These are phyloP conservation scores for Halichoeres trimaculatus DNA, from an alignment of 2,113 vertebrate species.

Conservation along the genomic window DNA sequence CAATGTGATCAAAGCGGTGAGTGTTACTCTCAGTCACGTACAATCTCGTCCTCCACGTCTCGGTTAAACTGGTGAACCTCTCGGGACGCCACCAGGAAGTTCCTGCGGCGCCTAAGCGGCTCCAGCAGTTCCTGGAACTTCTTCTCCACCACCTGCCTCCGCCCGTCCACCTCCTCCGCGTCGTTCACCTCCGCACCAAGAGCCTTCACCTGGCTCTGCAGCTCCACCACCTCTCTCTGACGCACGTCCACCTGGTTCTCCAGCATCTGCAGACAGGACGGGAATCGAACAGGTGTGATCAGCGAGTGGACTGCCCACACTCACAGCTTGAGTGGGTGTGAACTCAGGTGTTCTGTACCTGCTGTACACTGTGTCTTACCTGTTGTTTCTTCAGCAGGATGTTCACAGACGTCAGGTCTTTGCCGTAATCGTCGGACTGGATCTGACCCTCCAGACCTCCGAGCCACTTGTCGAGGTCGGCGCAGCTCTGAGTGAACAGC, in stretches of 20 bases:
- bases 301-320: too few species aligned
- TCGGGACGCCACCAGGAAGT: constrained; percentile 91
- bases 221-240: constrained; percentile 94
- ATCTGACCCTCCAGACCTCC: constrained; percentile 93
- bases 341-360: too few species aligned
- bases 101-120: constrained; percentile 87
- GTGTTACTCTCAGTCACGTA: constrained; percentile 65
- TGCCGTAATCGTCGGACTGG: constrained; percentile 95
- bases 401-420: constrained; percentile 97
- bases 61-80: constrained; percentile 97
- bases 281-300: too few species aligned
- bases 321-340: too few species aligned
- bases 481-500: constrained; percentile 97
- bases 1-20: neutral
- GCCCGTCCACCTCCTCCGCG: constrained; percentile 92
- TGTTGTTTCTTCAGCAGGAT: constrained; percentile 98
- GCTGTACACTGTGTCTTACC: constrained; percentile 76
- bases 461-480: constrained; percentile 95
- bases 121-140: constrained; percentile 93
- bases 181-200: constrained; percentile 93
- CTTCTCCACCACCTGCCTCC: constrained; percentile 88
- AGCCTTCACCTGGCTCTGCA: constrained; percentile 92
- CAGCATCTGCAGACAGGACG: constrained; percentile 85
- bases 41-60: constrained; percentile 96
- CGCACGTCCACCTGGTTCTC: constrained; percentile 98